Evolutionary conservation across 2,113 vertebrate species (phyloP).

Genomic region (Antigone vipio): DNA sequence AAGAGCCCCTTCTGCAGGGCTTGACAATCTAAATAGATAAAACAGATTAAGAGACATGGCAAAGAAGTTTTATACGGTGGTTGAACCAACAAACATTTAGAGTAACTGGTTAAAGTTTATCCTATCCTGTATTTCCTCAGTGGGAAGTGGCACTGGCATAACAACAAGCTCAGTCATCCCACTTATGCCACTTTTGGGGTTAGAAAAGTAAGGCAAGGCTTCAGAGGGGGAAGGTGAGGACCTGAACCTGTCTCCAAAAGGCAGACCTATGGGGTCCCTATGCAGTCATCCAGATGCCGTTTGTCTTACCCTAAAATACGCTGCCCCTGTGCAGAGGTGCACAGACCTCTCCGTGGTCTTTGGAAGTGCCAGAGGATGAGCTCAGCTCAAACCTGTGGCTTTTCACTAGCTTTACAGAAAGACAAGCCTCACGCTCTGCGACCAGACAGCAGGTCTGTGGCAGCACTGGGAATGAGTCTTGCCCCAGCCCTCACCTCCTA

Average conservation of each 20-base stretch:
- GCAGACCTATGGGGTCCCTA: background rate
- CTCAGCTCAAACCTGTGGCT: background rate
- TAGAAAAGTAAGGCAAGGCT: background rate
- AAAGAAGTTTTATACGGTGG: background rate
- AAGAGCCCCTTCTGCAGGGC: background rate
- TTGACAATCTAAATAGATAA: background rate
- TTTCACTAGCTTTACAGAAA: background rate
- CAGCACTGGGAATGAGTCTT: background rate
- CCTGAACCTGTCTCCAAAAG: background rate
- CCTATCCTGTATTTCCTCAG: background rate
- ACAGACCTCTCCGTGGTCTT: background rate
- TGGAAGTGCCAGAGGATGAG: background rate
- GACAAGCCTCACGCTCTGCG: background rate
- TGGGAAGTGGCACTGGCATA: background rate
- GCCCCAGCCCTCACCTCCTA: background rate
- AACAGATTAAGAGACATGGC: background rate
- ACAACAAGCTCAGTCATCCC: background rate
- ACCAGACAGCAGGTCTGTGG: background rate
- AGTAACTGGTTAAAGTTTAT: background rate
- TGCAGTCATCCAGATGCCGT: background rate
- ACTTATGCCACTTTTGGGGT: background rate
- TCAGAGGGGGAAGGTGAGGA: background rate
- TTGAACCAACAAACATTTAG: background rate
- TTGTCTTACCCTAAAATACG: background rate
- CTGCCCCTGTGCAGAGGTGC: background rate